Base-by-base conservation (phyloP, 2,113 vertebrate species). In the Lycocorax pyrrhopterus region DNA sequence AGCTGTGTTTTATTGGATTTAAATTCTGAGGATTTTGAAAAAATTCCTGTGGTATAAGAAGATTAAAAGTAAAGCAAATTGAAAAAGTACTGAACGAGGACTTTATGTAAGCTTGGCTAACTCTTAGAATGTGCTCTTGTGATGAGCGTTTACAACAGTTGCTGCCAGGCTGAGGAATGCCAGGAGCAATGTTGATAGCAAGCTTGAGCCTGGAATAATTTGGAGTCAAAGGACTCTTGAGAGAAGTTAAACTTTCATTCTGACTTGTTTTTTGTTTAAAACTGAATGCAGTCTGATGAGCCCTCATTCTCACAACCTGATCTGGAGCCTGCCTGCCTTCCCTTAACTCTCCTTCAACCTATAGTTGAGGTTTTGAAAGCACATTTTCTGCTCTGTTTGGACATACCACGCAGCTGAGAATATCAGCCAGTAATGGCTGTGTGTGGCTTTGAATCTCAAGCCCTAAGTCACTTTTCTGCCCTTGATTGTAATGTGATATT, bases 51-150 rank as follows among this genome's bases (percentile, higher is more conserved):
- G 29, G 84, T 56, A 30, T 96, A 97, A 97, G 90, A 94, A 90
- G 95, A 96, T 94, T 96, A 97, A 52, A 92, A 90, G 59, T 79
- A 67, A 89, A 84, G 76, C 64, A 86, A 94, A 95, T 95, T 88
- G 87, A 93, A 95, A 91, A 92, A 84, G 30, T 51, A 58, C 41
- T 0, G 4, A 93, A 73, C 0, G 17, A 67, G 0, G 59, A 63
- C 55, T 93, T 97, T 52, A 46, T 87, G 41, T 68, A 72, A 83
- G 84, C 81, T 78, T 92, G 41, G 39, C 62, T 93, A 67, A 58
- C 58, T 92, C 56, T 84, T 80, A 76, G 17, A 66, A 53, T 1
- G 1, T 74, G 56, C n/a, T 49, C 41, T 72, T 67, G 44, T 4
- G 2, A 59, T 62, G 43, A 21, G 68, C 53, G 12, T 82, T 90